Base-by-base conservation (phyloP, 1,140 invertebrate genomes). In the Cheumatopsyche charites region DNA sequence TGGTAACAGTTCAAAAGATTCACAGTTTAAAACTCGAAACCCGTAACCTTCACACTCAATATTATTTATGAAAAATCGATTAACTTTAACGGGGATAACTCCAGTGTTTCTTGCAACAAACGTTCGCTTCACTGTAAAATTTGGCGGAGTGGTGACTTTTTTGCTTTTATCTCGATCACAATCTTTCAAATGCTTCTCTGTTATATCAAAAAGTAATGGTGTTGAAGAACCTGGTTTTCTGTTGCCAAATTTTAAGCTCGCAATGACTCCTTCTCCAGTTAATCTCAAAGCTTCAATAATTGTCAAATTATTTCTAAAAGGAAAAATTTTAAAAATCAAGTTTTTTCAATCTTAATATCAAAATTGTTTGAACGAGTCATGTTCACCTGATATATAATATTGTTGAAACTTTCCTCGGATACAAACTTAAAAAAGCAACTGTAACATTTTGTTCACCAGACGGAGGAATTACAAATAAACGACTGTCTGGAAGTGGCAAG, bases 241-340 rank as follows among this genome's bases (percentile, higher is more conserved):
- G 80, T 95, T 96, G n/a, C 92, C 95, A 78, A 98, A 92, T 78
- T 93, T 92, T 79, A 98, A 92, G 80, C 94, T 89, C 9, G 95
- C 94, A 74, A 89, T 81, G 0, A 92, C 93, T 12, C 94, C 95
- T 76, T 91, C 87, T 0, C 95, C 96, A 58, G 88, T 88, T 26
- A 98, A 78, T 74, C 91, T 88, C 12, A 97, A 82, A 13, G 90
- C 88, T 83, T 99, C 96, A 75, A 98, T 83, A 55, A 95, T 90
- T 0, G 96, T 98, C 75, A 98, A 85, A 82, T 99, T 98, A 81
- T 98, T 99, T 77, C 96, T 92, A 81, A 69, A 83, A 82, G 63
- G 26, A 47, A 13, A 67, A 43, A 1, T 7, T 15, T 49, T 3
- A 5, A 13, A 49, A 5, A 49, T 21, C 47, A 49, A 49, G 19